Base-by-base conservation (phyloP, 53 echinoderm and acorn worm species). In the Luidia sarsii region DNA sequence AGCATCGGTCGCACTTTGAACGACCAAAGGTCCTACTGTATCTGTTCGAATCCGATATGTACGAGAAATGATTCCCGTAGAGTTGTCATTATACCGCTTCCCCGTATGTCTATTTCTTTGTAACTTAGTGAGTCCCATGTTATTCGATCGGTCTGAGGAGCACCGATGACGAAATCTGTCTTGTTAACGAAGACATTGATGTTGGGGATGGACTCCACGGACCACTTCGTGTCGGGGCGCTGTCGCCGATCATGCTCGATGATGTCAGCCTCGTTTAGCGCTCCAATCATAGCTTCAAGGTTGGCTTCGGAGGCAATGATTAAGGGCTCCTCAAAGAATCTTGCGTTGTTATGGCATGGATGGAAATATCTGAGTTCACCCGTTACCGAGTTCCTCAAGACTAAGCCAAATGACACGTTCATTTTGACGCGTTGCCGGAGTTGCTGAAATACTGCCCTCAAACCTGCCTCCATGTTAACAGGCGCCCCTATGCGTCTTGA, bases 51-150 rank as follows among this genome's bases (percentile, higher is more conserved):
- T 91, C 54, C 0, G 39, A 51, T 3, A 91, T 87, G 65, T 73
- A 87, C 0, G 86, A 86, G 38, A 86, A 90, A 56, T 90, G 85
- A 10, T 81, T 8, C 1, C 57, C 85, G n/a, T 52, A 55, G 3
- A 90, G 36, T 79, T 69, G 30, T 79, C 75, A 1, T 50, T 27
- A 22, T 70, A 84, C 24, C 20, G n/a, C 28, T 32, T n/a, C 2
- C 80, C 80, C 5, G 39, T 79, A 1, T 68, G 27, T 3, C 32
- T 50, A 61, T 64, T 53, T 25, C 38, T 79, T 13, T 49, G 45
- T 2, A 89, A 65, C 1, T 50, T 43, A 1, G 32, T 25, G 19
- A 75, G 3, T 4, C 43, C 80, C 18, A 50, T 33, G 33, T 85
- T 85, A 23, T 80, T 80, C 1, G 30, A 20, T 2, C 80, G 14